A percentile compares a stretch with the other conserved stretches of the same genome.
These are phyloP conservation scores for Coreoperca whiteheadi DNA, from an alignment of 2,113 vertebrate species.

Conservation along the genomic window DNA sequence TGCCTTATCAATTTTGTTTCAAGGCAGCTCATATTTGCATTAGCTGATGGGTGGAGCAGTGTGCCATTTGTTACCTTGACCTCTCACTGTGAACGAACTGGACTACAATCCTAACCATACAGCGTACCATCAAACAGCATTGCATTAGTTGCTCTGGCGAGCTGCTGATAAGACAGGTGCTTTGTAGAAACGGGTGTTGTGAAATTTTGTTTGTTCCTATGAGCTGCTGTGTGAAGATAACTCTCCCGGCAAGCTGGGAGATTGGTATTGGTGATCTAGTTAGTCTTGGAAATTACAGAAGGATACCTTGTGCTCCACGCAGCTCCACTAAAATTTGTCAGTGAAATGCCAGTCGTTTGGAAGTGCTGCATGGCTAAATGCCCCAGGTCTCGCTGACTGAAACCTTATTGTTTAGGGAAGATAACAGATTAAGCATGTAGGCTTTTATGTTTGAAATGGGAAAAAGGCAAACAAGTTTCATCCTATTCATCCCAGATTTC, in stretches of 20 bases:
- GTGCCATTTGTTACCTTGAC: conserved; percentile 6
- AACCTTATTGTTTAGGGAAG: not conserved
- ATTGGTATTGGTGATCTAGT: not conserved
- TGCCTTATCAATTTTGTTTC: conserved; percentile 35
- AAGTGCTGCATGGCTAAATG: not conserved
- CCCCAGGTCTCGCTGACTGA: not conserved
- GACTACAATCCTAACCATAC: not conserved
- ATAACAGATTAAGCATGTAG: not conserved
- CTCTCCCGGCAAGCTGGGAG: not conserved
- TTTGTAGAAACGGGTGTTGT: not conserved
- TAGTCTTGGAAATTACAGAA: conserved; percentile 9
- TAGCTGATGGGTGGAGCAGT: conserved; percentile 39
- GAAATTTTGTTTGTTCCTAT: conserved; percentile 9
- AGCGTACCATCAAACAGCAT: not conserved
- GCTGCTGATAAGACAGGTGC: conserved; percentile 28
- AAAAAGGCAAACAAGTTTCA: not conserved
- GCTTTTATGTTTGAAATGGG: not conserved
- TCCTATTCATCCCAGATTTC: not conserved
- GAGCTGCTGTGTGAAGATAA: conserved; percentile 33
- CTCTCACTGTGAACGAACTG: conserved; percentile 13
- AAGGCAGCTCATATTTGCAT: conserved; percentile 66
- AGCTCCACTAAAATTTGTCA: not conserved
- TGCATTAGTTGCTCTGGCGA: conserved; percentile 1
- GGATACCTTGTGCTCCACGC: not conserved
- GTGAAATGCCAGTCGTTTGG: not conserved